Conservation (phyloP, 2,113 vertebrate genomes). For the Eurystomus gularis region DNA sequence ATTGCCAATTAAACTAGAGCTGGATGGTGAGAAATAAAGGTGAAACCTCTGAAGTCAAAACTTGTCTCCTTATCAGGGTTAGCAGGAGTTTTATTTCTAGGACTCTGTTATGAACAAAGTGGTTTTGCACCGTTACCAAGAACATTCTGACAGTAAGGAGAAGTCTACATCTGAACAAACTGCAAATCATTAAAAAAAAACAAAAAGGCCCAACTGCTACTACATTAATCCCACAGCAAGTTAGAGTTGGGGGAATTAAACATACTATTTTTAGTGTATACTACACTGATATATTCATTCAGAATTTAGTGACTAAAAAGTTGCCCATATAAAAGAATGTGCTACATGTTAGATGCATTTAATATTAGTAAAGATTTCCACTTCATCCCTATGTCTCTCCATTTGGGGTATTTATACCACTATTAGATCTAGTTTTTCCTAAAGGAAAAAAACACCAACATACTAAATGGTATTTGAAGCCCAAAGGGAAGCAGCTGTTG, state of each 20-base stretch:
- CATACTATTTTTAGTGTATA: background rate
- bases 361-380: constrained; percentile 7
- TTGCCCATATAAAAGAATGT: background rate
- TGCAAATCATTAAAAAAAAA: background rate
- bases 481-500: constrained; percentile 51
- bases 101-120: background rate
- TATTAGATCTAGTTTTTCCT: constrained; percentile 11
- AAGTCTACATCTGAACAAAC: background rate
- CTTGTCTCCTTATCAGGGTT: background rate
- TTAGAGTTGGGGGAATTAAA: background rate
- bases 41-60: background rate
- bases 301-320: background rate
- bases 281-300: background rate
- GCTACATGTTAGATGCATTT: background rate
- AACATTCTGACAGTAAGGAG: background rate
- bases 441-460: background rate
- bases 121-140: background rate
- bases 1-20: background rate
- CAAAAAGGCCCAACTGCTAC: background rate
- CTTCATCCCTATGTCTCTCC: background rate
- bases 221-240: background rate
- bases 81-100: background rate
- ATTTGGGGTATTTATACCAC: background rate
- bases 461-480: constrained; percentile 30
- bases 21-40: background rate